Percentiles rank a stretch among this genome's conserved stretches.
Evolutionary conservation across 1,140 invertebrate genomes (phyloP).

Genomic region (Lepidotrigona ventralis): DNA sequence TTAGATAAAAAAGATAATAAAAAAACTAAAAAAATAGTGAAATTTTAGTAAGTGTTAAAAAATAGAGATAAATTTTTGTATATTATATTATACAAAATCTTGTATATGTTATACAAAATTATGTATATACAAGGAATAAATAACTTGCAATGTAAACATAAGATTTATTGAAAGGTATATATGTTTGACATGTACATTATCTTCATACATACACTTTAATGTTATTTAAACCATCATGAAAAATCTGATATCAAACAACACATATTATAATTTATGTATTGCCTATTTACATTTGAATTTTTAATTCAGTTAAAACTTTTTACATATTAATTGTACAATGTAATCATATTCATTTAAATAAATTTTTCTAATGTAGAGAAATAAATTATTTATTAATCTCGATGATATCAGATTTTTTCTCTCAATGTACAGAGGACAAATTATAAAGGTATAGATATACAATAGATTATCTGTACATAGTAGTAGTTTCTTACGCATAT

Average conservation of each 20-base stretch:
- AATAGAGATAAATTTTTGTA: neutral
- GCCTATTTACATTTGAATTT: constrained; percentile 47
- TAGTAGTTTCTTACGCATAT: constrained; percentile 25
- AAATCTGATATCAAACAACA: constrained; percentile 51
- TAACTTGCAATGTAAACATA: constrained; percentile 33
- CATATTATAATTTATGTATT: constrained; percentile 18
- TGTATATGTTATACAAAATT: no score
- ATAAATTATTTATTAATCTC: constrained; percentile 32
- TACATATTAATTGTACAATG: constrained; percentile 18
- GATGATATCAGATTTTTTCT: constrained; percentile 48
- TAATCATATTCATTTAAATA: constrained; percentile 35
- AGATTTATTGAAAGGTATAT: constrained; percentile 61
- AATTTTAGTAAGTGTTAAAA: constrained; percentile 65
- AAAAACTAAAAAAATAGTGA: constrained; percentile 69
- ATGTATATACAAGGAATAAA: no score
- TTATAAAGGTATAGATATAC: constrained; percentile 18
- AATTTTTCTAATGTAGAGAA: constrained; percentile 24
- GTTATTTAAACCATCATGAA: constrained; percentile 23
- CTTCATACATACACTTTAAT: constrained; percentile 45
- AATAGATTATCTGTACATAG: constrained; percentile 42
- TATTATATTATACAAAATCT: neutral
- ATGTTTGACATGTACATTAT: constrained; percentile 35
- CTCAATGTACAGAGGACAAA: constrained; percentile 37
- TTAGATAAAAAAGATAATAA: neutral
- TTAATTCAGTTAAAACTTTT: constrained; percentile 27